Evolutionary conservation across 2,113 vertebrate genomes (phyloP).

Genomic region (Stegostoma tigrinum): DNA sequence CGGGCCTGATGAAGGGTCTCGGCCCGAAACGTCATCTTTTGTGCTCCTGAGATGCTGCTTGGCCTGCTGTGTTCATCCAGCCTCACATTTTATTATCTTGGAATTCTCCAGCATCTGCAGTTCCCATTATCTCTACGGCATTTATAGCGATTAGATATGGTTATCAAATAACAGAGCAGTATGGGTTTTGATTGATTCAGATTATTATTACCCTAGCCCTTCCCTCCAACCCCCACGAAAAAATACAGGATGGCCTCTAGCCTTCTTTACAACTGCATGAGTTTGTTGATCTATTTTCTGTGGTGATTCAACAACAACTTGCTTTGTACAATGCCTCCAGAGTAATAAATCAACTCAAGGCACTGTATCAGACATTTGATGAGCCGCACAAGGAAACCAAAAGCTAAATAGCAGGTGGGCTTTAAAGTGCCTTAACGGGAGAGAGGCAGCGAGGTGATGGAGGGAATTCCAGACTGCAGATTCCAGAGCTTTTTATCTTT

Average conservation of each 20-base stretch:
- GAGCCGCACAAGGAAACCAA: background rate
- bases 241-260: background rate
- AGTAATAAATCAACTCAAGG: background rate
- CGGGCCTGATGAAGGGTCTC: no score
- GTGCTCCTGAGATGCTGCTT: no score
- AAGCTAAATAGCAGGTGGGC: background rate
- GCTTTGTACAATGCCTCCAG: background rate
- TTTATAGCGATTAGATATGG: no score
- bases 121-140: no score
- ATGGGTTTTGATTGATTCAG: background rate
- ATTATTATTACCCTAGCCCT: background rate
- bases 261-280: background rate
- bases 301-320: background rate
- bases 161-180: no score
- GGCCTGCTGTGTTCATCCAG: no score
- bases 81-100: no score
- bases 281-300: background rate
- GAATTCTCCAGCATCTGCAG: no score
- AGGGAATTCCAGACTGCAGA: background rate
- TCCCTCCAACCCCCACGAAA: background rate
- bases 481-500: background rate
- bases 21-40: no score
- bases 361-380: no score
- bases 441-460: background rate
- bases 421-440: background rate